These are phyloP conservation scores for Drosophila dives DNA, from an alignment of 2,888 invertebrate species.

Conservation along the genomic window DNA sequence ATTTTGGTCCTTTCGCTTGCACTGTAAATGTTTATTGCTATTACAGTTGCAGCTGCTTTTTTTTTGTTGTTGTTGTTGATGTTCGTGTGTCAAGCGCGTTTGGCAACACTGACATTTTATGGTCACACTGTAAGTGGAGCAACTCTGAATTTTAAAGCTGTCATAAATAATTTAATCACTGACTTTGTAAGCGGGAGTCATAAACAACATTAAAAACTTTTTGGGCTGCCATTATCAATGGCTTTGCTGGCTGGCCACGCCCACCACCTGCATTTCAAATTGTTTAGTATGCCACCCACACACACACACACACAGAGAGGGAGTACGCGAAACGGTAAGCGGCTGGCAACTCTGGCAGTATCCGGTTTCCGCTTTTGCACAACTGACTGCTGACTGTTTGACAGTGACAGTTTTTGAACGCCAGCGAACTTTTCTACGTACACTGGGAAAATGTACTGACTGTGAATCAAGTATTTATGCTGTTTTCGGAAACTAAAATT, in stretches of 20 bases:
- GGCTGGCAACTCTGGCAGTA: slow-evolving; percentile 67
- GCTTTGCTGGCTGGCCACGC: slow-evolving; percentile 15
- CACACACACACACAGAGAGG: not conserved
- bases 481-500: not conserved
- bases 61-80: slow-evolving; percentile 16
- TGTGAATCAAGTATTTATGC: not conserved
- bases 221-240: slow-evolving; percentile 56
- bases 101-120: slow-evolving; percentile 61
- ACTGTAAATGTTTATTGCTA: slow-evolving; percentile 62
- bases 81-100: slow-evolving; percentile 49
- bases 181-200: slow-evolving; percentile 66
- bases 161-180: slow-evolving; percentile 79
- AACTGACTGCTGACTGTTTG: slow-evolving; percentile 57
- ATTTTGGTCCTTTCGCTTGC: slow-evolving; percentile 60
- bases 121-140: slow-evolving; percentile 52
- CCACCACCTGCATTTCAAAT: slow-evolving; percentile 6
- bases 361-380: slow-evolving; percentile 65
- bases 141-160: slow-evolving; percentile 70
- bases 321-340: slow-evolving; percentile 64
- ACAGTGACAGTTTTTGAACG: slow-evolving; percentile 51
- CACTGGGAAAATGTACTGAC: not conserved
- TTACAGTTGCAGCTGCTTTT: slow-evolving; percentile 24
- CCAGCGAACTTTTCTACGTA: slow-evolving; percentile 32
- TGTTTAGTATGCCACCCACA: slow-evolving; percentile 28
- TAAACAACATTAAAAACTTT: slow-evolving; percentile 66